Percentiles rank a stretch among this genome's conserved stretches.
Evolutionary conservation across 1,140 invertebrate species (phyloP).

Genomic region (Amyelois transitella): DNA sequence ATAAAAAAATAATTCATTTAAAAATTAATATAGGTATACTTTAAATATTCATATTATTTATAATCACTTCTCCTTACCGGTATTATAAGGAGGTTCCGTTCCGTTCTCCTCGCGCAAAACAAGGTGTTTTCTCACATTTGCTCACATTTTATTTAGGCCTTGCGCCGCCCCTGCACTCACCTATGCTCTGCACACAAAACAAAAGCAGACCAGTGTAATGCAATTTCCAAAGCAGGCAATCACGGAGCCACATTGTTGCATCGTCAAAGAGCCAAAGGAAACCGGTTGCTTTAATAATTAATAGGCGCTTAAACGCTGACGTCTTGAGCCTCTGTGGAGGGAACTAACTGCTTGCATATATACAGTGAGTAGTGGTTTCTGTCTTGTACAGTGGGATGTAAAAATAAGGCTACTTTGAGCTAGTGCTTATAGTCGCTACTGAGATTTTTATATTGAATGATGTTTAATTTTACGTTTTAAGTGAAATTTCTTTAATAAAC

Average conservation of each 20-base stretch:
- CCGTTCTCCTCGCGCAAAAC: too few relatives aligned
- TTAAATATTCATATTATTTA: too few relatives aligned
- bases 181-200: slow-evolving; percentile 8
- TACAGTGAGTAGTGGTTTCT: neutral
- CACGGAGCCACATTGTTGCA: slow-evolving; percentile 9
- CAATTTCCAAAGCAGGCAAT: slow-evolving; percentile 11
- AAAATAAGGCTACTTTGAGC: too few relatives aligned
- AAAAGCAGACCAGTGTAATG: slow-evolving; percentile 4
- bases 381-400: neutral
- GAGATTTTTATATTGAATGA: neutral
- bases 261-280: slow-evolving; percentile 5
- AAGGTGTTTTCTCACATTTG: too few relatives aligned
- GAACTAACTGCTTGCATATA: slow-evolving; percentile 18
- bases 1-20: too few relatives aligned
- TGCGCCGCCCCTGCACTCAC: too few relatives aligned
- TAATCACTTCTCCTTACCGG: too few relatives aligned
- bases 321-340: slow-evolving; percentile 11
- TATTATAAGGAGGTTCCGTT: too few relatives aligned
- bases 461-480: neutral
- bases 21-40: too few relatives aligned
- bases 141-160: too few relatives aligned
- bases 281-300: slow-evolving; percentile 5
- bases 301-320: slow-evolving; percentile 56
- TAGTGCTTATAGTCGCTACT: too few relatives aligned
- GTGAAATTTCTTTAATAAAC: neutral